Percentiles rank a stretch among this genome's conserved stretches.
Evolutionary conservation across 2,888 invertebrate species (phyloP).

Genomic region (Alsophila aescularia): DNA sequence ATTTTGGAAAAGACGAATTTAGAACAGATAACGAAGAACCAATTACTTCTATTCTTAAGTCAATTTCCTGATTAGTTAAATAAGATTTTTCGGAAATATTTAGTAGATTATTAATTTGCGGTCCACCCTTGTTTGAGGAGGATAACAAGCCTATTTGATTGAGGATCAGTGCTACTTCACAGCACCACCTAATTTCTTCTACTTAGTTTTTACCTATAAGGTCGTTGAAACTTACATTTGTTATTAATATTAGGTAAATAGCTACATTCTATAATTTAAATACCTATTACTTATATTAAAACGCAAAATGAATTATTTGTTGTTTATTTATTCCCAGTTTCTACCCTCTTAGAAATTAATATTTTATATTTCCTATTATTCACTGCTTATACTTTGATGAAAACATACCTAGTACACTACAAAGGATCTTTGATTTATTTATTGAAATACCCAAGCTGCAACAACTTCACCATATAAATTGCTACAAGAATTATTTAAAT

Average conservation of each 20-base stretch:
- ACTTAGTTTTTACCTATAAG: background rate
- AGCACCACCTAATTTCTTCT: background rate
- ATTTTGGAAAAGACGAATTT: constrained; percentile 15
- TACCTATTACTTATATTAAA: constrained; percentile 3
- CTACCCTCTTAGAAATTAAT: too few relatives aligned
- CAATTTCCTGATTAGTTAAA: background rate
- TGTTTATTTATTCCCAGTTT: background rate
- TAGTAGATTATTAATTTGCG: background rate
- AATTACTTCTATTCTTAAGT: background rate
- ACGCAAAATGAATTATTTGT: background rate
- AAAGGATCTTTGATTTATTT: too few relatives aligned
- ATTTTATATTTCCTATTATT: too few relatives aligned
- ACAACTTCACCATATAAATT: background rate
- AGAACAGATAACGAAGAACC: background rate
- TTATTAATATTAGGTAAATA: too few relatives aligned
- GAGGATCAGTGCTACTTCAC: background rate
- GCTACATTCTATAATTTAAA: background rate
- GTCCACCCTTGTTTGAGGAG: background rate
- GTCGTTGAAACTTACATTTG: background rate
- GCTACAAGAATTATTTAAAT: constrained; percentile 18
- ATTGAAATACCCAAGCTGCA: background rate
- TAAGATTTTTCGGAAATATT: constrained; percentile 5
- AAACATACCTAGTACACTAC: too few relatives aligned
- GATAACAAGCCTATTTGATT: background rate
- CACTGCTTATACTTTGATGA: too few relatives aligned